phyloP scores from a whole-genome alignment of 2,113 vertebrate genomes.

The Acanthochromis polyacanthus region DNA sequence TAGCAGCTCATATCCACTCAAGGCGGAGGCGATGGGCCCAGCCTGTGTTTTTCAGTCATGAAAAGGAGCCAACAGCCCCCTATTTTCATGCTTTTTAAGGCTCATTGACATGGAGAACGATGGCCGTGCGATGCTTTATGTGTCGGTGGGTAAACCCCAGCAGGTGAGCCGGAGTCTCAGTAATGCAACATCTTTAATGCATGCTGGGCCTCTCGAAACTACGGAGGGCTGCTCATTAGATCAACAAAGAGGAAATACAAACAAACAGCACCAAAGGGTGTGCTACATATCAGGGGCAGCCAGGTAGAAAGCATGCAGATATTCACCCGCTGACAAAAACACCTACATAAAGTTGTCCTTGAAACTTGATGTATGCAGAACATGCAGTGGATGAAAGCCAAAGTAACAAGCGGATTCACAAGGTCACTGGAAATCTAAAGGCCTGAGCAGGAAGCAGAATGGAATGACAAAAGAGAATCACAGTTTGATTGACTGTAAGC shows the following conservation, averaged over 20 bases:
- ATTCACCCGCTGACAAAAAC: neutral
- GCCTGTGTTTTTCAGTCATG: constrained; percentile 71
- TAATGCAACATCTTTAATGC: constrained; percentile 65
- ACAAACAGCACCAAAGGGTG: constrained; percentile 61
- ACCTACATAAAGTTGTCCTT: neutral
- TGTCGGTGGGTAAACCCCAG: constrained; percentile 73
- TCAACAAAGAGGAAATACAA: constrained; percentile 80
- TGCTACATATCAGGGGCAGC: constrained; percentile 26
- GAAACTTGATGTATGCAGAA: constrained; percentile 3
- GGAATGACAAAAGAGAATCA: neutral
- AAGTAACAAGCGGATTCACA: neutral
- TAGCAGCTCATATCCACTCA: constrained; percentile 77
- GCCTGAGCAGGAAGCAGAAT: neutral
- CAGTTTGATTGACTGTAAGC: neutral
- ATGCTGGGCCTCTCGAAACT: constrained; percentile 68
- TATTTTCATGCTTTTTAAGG: constrained; percentile 78
- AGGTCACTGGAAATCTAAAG: neutral
- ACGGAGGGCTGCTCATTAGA: constrained; percentile 74
- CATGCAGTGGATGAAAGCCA: neutral
- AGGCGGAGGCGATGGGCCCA: constrained; percentile 62
- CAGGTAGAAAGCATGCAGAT: constrained; percentile 24
- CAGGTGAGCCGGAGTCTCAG: constrained; percentile 70
- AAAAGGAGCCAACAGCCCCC: constrained; percentile 69
- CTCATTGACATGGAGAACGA: constrained; percentile 75
- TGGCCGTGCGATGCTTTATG: constrained; percentile 69